Base-by-base conservation (phyloP, 2,113 vertebrate species). In the Bubo bubo region DNA sequence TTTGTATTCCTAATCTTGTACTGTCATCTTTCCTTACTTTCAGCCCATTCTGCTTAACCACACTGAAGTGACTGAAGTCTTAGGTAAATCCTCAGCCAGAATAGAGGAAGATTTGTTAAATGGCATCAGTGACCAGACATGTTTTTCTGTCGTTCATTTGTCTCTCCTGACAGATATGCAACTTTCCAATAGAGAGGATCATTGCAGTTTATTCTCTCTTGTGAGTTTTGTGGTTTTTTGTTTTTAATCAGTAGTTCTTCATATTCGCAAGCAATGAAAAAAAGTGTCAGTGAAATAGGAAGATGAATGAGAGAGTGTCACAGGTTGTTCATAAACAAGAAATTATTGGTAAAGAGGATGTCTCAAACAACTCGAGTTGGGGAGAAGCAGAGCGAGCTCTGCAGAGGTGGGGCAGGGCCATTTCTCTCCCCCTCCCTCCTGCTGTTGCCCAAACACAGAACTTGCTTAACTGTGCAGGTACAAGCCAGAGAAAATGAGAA, bases 221-320 rank as follows among this genome's bases (percentile, higher is more conserved):
- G 1, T 26, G 6, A 35, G 20, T 45, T 93, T 47, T 35, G 7
- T 35, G 8, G 5, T 4, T 12, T 14, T n/a, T 35, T 27, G 8
- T 14, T 43, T 86, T 52, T 47, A 15, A 55, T 41, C 2, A 9
- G 8, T 20, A 49, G 16, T 16, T 62, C 23, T 22, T 60, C 23
- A 9, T 34, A 35, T 39, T 53, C 34, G 34, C 21, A 39, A 50
- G 3, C 5, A 53, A 27, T 6, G 4, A 9, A 62, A 58, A 75
- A 52, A 39, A 12, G 9, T 12, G 6, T 2, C 1, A 0, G 10
- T 17, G 26, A 64, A 75, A 47, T 3, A 30, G 23, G 45, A 71
- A 67, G 49, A 8, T 4, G 4, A 3, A 14, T 0, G 4, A 32
- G 20, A 67, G 12, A 18, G 3, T 30, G 43, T 45, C 43, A 45